A percentile compares a stretch with the other conserved stretches of the same genome.
phyloP scores from a whole-genome alignment of 2,888 invertebrate genomes.

The Agrotis puta region DNA sequence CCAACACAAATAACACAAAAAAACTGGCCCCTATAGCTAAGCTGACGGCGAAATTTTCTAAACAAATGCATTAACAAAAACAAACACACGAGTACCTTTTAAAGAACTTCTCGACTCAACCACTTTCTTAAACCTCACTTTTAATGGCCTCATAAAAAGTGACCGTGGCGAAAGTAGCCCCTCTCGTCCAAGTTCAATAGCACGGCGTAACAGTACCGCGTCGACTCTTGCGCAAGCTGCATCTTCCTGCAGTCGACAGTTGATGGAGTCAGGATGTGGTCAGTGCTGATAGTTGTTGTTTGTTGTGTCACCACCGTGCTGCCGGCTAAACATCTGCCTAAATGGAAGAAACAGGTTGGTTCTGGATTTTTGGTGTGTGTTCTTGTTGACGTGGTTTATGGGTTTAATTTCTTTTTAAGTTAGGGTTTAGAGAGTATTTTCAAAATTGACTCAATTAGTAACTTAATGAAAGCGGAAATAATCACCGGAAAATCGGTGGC shows the following conservation, averaged over 20 bases:
- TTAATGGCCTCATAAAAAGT: slow-evolving; percentile 79
- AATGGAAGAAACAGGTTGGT: slow-evolving; percentile 95
- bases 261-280: slow-evolving; percentile 54
- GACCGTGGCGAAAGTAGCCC: slow-evolving; percentile 85
- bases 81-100: slow-evolving; percentile 4
- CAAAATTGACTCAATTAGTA: too few species aligned
- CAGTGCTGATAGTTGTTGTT: slow-evolving; percentile 68
- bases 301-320: slow-evolving; percentile 78
- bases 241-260: slow-evolving; percentile 60
- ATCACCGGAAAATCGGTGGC: not conserved
- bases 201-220: slow-evolving; percentile 84
- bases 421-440: not conserved
- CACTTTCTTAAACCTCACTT: slow-evolving; percentile 61
- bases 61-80: slow-evolving; percentile 24
- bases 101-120: slow-evolving; percentile 7
- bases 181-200: slow-evolving; percentile 86
- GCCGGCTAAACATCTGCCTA: slow-evolving; percentile 92
- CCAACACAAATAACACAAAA: too few species aligned
- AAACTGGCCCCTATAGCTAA: not conserved
- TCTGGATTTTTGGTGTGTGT: slow-evolving; percentile 17
- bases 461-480: not conserved
- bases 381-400: not conserved
- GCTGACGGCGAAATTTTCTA: not conserved
- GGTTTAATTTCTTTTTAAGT: not conserved
- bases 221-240: slow-evolving; percentile 71